Percentiles rank a stretch among this genome's conserved stretches.
Conservation (phyloP, 2,113 vertebrate genomes). For the Hylia prasina region DNA sequence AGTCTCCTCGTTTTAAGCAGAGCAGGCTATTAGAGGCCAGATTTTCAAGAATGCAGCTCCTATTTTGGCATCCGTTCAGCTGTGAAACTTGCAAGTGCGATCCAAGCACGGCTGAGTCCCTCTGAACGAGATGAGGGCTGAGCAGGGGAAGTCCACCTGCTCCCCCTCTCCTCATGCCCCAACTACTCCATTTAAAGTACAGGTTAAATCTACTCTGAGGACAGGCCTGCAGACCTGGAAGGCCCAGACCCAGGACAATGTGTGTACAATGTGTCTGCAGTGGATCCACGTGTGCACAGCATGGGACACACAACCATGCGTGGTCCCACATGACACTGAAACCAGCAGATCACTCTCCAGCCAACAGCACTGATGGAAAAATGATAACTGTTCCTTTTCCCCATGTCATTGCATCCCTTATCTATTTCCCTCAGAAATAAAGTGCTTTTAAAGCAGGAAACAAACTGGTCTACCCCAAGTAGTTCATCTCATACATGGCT, state of each 20-base stretch:
- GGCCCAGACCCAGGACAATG: not conserved
- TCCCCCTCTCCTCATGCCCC: not conserved
- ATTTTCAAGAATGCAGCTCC: not conserved
- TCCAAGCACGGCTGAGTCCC: not conserved
- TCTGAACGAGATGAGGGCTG: rapidly evolving
- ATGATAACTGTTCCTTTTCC: not conserved
- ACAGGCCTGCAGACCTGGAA: not conserved
- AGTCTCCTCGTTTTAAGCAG: not conserved
- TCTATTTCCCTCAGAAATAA: not conserved
- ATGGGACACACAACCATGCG: rapidly evolving
- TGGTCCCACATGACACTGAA: not conserved
- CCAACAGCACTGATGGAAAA: not conserved
- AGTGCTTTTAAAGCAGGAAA: not conserved
- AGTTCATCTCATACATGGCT: not conserved
- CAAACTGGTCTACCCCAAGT: not conserved
- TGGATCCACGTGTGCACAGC: rapidly evolving
- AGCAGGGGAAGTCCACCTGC: not conserved
- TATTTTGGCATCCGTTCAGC: not conserved
- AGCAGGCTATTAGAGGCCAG: not conserved
- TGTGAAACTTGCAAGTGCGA: not conserved
- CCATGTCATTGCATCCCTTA: not conserved
- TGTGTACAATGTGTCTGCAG: not conserved
- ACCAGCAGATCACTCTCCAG: not conserved
- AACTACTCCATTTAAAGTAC: not conserved
- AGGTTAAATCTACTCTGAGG: not conserved